Percentiles rank a stretch among this genome's conserved stretches.
Evolutionary conservation across 2,113 vertebrate species (phyloP).

Genomic region (Rostratula benghalensis): DNA sequence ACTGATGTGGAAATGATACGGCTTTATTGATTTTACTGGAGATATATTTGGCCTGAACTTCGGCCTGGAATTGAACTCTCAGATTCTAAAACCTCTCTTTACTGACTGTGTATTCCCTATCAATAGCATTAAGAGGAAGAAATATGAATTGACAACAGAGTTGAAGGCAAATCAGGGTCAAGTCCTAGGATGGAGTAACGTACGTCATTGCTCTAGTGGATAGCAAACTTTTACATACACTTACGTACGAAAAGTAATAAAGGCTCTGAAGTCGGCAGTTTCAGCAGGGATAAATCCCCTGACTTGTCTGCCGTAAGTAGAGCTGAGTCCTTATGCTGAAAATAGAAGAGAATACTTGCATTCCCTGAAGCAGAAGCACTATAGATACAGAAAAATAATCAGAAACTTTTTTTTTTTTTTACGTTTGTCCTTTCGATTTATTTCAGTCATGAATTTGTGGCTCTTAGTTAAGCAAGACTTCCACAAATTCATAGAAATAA

Average conservation of each 20-base stretch:
- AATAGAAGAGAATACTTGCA: neutral
- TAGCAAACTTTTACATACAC: neutral
- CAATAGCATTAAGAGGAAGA: neutral
- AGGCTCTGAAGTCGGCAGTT: neutral
- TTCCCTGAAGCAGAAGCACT: neutral
- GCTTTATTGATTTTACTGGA: neutral
- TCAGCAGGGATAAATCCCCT: neutral
- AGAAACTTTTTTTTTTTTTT: neutral
- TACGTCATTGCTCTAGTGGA: neutral
- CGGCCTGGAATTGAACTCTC: neutral
- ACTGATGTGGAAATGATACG: neutral
- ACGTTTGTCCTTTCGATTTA: neutral
- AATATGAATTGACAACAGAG: neutral
- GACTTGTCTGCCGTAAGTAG: neutral
- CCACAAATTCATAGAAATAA: neutral
- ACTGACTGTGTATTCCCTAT: neutral
- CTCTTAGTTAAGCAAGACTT: neutral
- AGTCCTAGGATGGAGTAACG: neutral
- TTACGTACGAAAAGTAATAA: neutral
- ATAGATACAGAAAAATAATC: neutral
- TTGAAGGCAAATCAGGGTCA: neutral
- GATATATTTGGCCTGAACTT: neutral
- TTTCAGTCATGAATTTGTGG: neutral
- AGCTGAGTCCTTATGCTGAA: neutral
- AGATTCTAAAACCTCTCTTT: neutral